A percentile compares a stretch with the other conserved stretches of the same genome.
Conservation (phyloP, 2,113 vertebrate genomes). For the Heloderma charlesbogerti region DNA sequence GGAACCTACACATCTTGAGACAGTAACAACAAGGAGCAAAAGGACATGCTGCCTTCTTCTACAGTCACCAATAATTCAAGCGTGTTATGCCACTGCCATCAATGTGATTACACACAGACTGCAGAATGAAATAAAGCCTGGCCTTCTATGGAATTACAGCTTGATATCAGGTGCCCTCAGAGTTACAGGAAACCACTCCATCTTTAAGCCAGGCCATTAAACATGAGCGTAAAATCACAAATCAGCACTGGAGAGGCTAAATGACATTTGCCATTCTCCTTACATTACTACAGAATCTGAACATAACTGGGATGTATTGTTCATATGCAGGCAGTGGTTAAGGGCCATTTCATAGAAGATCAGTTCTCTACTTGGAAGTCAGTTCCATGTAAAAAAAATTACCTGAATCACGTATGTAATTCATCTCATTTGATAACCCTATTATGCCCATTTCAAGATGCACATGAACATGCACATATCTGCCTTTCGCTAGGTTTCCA, state of each 20-base stretch:
- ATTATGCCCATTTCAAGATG: no score
- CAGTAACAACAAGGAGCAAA: conserved; percentile 53
- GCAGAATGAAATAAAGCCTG: conserved; percentile 29
- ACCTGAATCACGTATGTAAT: not conserved
- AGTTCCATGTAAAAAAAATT: not conserved
- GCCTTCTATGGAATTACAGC: conserved; percentile 32
- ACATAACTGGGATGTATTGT: accelerated
- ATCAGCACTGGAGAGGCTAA: conserved; percentile 26
- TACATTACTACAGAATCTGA: accelerated
- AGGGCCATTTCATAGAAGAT: not conserved
- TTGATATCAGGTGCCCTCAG: conserved; percentile 38
- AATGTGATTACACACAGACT: conserved; percentile 29
- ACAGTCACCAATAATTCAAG: conserved; percentile 48
- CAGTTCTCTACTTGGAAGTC: not conserved
- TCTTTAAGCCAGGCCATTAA: conserved; percentile 35
- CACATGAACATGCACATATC: not conserved
- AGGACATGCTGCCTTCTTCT: conserved; percentile 47
- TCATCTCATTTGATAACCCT: not conserved
- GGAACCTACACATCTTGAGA: conserved; percentile 58
- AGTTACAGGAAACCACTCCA: conserved; percentile 18
- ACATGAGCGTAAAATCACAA: conserved; percentile 35
- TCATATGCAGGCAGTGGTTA: not conserved
- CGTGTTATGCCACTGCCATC: conserved; percentile 40
- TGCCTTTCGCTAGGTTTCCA: not conserved
- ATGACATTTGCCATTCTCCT: conserved; percentile 26